Conservation (phyloP, 2,113 vertebrate genomes). For the Bufo gargarizans region DNA sequence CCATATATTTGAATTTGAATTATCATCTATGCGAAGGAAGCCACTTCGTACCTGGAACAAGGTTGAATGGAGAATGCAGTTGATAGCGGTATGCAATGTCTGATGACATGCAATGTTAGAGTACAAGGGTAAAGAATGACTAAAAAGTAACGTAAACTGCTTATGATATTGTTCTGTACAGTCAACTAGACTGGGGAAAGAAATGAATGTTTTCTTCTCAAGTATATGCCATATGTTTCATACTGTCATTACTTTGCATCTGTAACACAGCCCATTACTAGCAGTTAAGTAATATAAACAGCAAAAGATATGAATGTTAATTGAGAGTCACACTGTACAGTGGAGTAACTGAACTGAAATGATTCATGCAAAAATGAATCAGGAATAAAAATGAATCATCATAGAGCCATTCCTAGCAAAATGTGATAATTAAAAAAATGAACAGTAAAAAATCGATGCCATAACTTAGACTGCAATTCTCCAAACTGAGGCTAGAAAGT, state of each 20-base stretch:
- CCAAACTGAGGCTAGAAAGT: background rate
- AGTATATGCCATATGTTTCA: background rate
- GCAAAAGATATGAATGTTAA: background rate
- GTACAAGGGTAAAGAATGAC: background rate
- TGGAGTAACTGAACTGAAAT: background rate
- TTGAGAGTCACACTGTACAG: background rate
- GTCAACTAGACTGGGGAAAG: background rate
- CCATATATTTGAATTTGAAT: constrained; percentile 31
- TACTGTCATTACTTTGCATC: background rate
- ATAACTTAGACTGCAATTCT: background rate
- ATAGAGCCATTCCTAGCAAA: background rate
- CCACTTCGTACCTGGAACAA: background rate
- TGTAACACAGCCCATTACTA: background rate
- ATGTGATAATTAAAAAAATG: background rate
- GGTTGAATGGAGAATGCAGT: background rate
- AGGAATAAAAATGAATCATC: background rate
- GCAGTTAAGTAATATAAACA: background rate
- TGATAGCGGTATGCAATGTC: background rate
- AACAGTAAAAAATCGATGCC: background rate
- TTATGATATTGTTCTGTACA: background rate
- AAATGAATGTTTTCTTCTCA: background rate
- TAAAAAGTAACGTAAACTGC: background rate
- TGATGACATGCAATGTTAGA: background rate
- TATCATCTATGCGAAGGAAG: background rate
- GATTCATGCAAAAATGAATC: background rate